phyloP scores from a whole-genome alignment of 2,797 vertebrate species.

The Girardinus metallicus region DNA sequence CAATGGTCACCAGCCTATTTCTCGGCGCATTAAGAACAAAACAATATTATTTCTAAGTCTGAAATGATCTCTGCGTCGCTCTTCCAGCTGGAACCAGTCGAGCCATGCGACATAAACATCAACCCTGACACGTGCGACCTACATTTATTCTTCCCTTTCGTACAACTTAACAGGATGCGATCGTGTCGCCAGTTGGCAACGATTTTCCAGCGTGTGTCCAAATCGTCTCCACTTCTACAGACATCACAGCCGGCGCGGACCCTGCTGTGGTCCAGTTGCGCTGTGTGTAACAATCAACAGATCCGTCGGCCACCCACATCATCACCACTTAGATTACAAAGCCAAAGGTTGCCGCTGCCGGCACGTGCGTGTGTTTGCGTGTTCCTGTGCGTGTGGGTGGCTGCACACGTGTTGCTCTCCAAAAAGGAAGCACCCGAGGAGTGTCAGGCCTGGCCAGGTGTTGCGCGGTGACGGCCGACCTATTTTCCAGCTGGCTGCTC shows the following conservation, averaged over 20 bases:
- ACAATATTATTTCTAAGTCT: not conserved
- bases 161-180: conserved; percentile 21
- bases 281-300: conserved; percentile 48
- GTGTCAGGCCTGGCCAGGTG: conserved; percentile 68
- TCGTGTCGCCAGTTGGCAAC: conserved; percentile 3
- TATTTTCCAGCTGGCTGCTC: conserved; percentile 91
- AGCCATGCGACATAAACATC: not conserved
- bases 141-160: conserved; percentile 25
- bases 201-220: conserved; percentile 24
- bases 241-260: conserved; percentile 40
- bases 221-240: conserved; percentile 38
- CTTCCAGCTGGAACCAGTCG: not conserved
- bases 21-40: not conserved
- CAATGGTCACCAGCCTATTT: not conserved
- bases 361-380: conserved; percentile 7
- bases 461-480: conserved; percentile 80
- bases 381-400: conserved; percentile 9
- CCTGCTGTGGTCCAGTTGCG: conserved; percentile 43
- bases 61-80: not conserved
- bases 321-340: conserved; percentile 55
- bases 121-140: conserved; percentile 12
- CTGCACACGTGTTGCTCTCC: conserved; percentile 38
- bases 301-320: conserved; percentile 48
- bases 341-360: conserved; percentile 44
- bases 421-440: conserved; percentile 61